phyloP scores from a whole-genome alignment of 1,140 invertebrate species.

The Psix sp. region DNA sequence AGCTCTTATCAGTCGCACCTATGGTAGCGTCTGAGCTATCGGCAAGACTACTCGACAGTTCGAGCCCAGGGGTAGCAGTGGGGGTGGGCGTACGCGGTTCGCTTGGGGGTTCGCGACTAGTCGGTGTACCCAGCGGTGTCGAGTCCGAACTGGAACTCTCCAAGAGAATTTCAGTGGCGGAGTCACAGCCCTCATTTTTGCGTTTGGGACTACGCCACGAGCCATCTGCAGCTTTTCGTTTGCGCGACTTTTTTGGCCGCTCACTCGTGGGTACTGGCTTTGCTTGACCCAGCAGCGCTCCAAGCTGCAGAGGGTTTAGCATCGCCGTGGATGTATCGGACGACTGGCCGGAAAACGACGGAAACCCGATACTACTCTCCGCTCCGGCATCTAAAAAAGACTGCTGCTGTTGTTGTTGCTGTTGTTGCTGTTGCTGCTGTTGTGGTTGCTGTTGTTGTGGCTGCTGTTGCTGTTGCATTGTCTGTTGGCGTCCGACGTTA shows the following conservation, averaged over 20 bases:
- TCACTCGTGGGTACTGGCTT: constrained; percentile 56
- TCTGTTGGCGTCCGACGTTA: constrained; percentile 68
- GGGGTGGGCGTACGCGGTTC: constrained; percentile 77
- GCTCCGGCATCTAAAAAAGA: constrained; percentile 78
- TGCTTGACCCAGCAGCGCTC: constrained; percentile 68
- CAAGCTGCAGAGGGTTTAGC: constrained; percentile 71
- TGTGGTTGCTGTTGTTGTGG: constrained; percentile 36
- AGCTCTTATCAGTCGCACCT: constrained; percentile 78
- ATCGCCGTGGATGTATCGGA: constrained; percentile 74
- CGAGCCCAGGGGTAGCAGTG: constrained; percentile 80
- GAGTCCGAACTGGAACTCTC: constrained; percentile 84
- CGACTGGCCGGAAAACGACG: constrained; percentile 76
- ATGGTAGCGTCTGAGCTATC: constrained; percentile 79
- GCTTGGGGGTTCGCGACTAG: constrained; percentile 76
- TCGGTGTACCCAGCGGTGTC: constrained; percentile 79
- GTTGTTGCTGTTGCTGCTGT: constrained; percentile 60
- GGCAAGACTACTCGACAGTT: constrained; percentile 80
- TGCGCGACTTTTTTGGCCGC: constrained; percentile 72
- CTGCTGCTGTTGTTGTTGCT: constrained; percentile 71
- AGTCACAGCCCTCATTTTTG: constrained; percentile 73
- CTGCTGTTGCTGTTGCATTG: constrained; percentile 23
- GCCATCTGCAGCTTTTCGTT: constrained; percentile 76
- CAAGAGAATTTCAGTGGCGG: constrained; percentile 76
- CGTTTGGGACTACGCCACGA: constrained; percentile 78
- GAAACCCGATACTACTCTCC: constrained; percentile 78